A percentile compares a stretch with the other conserved stretches of the same genome.
Evolutionary conservation across 1,140 invertebrate genomes (phyloP).

Genomic region (Globodera ellingtonae): DNA sequence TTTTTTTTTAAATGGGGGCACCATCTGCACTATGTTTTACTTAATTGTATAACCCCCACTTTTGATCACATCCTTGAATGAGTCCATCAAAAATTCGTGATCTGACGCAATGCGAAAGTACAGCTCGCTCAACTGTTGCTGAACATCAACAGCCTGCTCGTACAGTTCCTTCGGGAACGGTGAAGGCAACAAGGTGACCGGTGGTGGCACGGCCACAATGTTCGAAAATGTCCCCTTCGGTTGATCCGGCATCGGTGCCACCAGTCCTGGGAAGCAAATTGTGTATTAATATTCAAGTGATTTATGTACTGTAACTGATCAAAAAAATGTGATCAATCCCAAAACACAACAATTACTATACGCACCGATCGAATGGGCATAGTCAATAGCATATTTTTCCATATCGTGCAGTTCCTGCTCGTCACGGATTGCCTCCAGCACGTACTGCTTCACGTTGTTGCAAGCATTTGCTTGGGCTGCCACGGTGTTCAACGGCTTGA

Average conservation of each 20-base stretch:
- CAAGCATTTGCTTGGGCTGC: too few relatives aligned
- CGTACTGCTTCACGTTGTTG: not conserved
- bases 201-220: conserved; percentile 29
- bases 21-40: too few relatives aligned
- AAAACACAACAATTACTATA: too few relatives aligned
- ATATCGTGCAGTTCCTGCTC: not conserved
- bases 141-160: conserved; percentile 54
- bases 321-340: too few relatives aligned
- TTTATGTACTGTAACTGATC: too few relatives aligned
- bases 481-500: too few relatives aligned
- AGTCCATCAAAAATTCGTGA: conserved; percentile 57
- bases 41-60: too few relatives aligned
- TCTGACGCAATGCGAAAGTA: conserved; percentile 46
- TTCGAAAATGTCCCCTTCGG: conserved; percentile 1
- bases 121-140: conserved; percentile 50
- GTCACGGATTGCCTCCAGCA: not conserved
- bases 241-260: not conserved
- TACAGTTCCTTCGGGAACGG: conserved; percentile 57
- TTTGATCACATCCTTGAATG: conserved; percentile 57
- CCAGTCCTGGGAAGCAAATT: conserved; percentile 1
- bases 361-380: not conserved
- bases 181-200: conserved; percentile 58
- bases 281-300: too few relatives aligned
- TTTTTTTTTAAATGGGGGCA: too few relatives aligned
- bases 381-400: not conserved